Conservation (phyloP, 2,797 vertebrate genomes). For the Microhierax caerulescens region DNA sequence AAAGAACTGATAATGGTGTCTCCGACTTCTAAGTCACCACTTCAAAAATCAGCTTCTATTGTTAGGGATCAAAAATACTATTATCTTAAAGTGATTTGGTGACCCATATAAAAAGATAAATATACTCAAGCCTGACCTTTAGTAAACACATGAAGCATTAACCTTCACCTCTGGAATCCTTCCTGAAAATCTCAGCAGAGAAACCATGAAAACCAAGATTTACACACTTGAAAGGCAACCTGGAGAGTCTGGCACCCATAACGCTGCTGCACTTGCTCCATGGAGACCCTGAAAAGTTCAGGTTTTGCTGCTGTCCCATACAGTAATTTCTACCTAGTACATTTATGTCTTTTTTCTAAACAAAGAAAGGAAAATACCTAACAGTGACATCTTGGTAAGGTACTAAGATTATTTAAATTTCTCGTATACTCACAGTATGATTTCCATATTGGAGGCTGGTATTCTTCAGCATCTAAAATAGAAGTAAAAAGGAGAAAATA, state of each 20-base stretch:
- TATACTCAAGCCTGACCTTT: slow-evolving; percentile 1
- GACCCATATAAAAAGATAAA: slow-evolving; percentile 13
- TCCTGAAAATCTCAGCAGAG: background rate
- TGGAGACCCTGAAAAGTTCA: background rate
- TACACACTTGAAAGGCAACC: background rate
- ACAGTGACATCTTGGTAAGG: background rate
- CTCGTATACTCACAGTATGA: slow-evolving; percentile 92
- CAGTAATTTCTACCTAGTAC: background rate
- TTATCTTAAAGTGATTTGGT: slow-evolving; percentile 24
- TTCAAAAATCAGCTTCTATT: slow-evolving; percentile 37
- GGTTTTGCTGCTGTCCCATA: background rate
- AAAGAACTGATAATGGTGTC: slow-evolving; percentile 48
- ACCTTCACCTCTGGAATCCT: background rate
- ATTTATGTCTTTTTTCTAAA: background rate
- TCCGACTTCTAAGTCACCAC: slow-evolving; percentile 36
- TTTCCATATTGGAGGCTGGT: slow-evolving; percentile 99
- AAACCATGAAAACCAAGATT: background rate
- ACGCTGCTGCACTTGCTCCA: background rate
- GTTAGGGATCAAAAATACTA: slow-evolving; percentile 39
- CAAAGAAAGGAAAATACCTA: background rate
- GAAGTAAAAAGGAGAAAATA: slow-evolving; percentile 28
- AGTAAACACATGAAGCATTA: background rate
- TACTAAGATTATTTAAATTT: background rate
- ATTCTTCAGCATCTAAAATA: slow-evolving; percentile 94
- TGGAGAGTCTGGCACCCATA: background rate